Base-by-base conservation (phyloP, 2,888 invertebrate species). In the Caenorhabditis parvicauda region DNA sequence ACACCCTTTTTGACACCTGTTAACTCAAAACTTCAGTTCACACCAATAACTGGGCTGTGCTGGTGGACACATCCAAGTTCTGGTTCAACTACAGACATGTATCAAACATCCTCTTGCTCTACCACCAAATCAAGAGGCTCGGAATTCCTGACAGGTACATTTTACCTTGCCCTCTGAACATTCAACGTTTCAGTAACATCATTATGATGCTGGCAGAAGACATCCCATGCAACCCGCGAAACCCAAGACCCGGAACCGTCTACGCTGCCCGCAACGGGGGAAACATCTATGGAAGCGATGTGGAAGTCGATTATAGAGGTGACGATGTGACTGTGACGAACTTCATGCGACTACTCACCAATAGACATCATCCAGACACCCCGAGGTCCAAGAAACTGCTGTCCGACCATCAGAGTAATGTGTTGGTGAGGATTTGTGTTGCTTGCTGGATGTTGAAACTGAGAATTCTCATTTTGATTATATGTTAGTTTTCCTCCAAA, bases 11-110 rank as follows among this genome's bases (percentile, higher is more conserved):
- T 47, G 37, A 4, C 5, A 17, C 28, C 3, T 29, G n/a, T 14
- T 39, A 39, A 37, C 3, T 14, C 9, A 14, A 24, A 17, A n/a
- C 25, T n/a, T 41, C 55, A 53, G 82, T 82, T 5, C 96, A 98
- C 81, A 93, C 95, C 0, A 98, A 98, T 82, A 98, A 99, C 83
- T 99, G 98, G 98, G 98, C 98, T 0, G 95, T 99, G 14, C 84
- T 99, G 52, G 96, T 99, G 0, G 96, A 96, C 82, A 96, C 70
- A 19, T 64, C 66, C 2, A 70, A 63, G 42, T 99, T 98, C 83
- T 99, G 98, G 98, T 98, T 98, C 82, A 99, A 99, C 83, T 99
- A 99, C 83, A 88, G 98, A 5, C 98, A 99, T 87, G 94, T 96
- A 28, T 95, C 98, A 3, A 99, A 99, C 83, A 96, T 96, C 0